Evolutionary conservation across 2,888 invertebrate genomes (phyloP), one percentile per base, ranked within the genome.

Genomic region (Drosophila testacea): DNA sequence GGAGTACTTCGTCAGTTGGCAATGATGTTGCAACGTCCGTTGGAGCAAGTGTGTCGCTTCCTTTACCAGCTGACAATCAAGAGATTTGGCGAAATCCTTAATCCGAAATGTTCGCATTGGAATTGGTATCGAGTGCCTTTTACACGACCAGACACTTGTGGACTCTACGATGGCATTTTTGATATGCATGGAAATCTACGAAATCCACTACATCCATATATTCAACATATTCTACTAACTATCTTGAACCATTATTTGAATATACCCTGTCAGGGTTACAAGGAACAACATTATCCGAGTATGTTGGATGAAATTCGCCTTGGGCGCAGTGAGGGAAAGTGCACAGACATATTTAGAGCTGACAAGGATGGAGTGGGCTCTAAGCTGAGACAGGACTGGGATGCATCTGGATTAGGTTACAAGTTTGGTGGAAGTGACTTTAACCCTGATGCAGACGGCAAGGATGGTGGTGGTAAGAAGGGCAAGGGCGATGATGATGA

Each of bases 91-190:
- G 52, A 46, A 1, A 66, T 82, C 0, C 36, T 83, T 0, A 69
- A 77, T 42, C 79, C 81, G 0, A 56, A 72, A 11, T 61, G 68
- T 16, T 42, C 66, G 3, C 54, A 55, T 0, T 74, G 83, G 74
- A 70, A 62, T 16, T 48, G 42, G 10, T 55, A 13, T 6, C 77
- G 72, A 7, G 72, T 83, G 6, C 81, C 81, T 0, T 52, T 81
- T 2, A 60, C 63, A 0, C 59, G 65, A 1, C 44, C 79, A 0
- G 65, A 77, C 13, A 70, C 66, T 1, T 77, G 69, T 63, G 68
- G 62, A 5, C 50, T 77, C 0, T 82, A 82, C 6, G 72, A 77
- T 30, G 57, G 66, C 0, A 83, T 82, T 9, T 82, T 72, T 13
- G 79, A 81, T 50, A 4, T 4, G 5, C 0, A 55, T 0, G 79